These are phyloP conservation scores for Cochlearius cochlearius DNA, from an alignment of 2,113 vertebrate species.

Conservation along the genomic window DNA sequence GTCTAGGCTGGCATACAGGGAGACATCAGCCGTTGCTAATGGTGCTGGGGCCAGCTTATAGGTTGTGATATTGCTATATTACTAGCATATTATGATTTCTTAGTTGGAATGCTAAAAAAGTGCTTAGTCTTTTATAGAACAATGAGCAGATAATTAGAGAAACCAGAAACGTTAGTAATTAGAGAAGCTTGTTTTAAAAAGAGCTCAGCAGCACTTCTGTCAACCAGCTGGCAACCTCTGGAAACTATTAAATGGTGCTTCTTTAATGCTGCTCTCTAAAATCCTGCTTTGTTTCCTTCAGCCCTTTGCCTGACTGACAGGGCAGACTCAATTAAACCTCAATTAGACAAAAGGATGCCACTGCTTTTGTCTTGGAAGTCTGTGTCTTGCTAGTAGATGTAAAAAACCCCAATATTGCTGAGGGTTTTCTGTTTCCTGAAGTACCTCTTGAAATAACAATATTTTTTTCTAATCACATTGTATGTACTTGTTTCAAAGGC, in stretches of 20 bases:
- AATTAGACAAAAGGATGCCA: neutral
- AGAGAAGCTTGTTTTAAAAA: conserved; percentile 11
- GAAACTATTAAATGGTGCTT: neutral
- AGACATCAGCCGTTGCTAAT: neutral
- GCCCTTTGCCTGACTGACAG: neutral
- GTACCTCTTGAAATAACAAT: neutral
- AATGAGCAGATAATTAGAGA: conserved; percentile 30
- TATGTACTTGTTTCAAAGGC: neutral
- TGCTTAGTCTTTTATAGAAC: neutral
- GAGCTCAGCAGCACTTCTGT: neutral
- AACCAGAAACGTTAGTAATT: neutral
- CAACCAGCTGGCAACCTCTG: conserved; percentile 40
- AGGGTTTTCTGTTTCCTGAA: neutral
- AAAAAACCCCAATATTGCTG: neutral
- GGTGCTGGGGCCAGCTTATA: neutral
- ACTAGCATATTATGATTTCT: neutral
- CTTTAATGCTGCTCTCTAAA: neutral
- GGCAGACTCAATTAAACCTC: conserved; percentile 29
- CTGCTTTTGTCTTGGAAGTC: neutral
- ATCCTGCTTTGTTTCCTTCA: neutral
- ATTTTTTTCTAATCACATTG: neutral
- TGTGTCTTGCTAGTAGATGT: neutral
- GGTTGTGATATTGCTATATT: neutral
- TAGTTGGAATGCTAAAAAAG: neutral
- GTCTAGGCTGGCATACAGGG: neutral